These are phyloP conservation scores for Hermetia illucens DNA, from an alignment of 1,140 invertebrate genomes.

Conservation along the genomic window DNA sequence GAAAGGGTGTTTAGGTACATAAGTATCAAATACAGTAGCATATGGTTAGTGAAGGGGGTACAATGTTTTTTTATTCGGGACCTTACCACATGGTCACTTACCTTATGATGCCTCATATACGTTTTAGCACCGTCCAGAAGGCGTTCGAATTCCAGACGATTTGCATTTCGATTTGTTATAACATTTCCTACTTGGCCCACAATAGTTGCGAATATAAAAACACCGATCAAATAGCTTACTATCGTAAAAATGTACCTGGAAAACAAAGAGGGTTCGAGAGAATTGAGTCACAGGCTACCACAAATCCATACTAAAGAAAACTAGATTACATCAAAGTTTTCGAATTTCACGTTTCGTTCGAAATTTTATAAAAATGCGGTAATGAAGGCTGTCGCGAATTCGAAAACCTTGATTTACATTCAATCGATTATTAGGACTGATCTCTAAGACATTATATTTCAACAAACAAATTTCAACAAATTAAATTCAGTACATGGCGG, in stretches of 20 bases:
- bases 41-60: not conserved
- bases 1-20: not conserved
- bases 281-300: too few species aligned
- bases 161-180: conserved; percentile 94
- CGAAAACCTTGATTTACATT: conserved; percentile 43
- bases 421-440: too few species aligned
- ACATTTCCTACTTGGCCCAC: conserved; percentile 96
- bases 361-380: conserved; percentile 1
- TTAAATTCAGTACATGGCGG: conserved; percentile 27
- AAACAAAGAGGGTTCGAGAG: conserved; percentile 1
- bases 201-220: conserved; percentile 97
- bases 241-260: conserved; percentile 91
- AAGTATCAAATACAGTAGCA: not conserved
- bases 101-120: conserved; percentile 93
- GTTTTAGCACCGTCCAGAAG: conserved; percentile 89
- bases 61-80: not conserved
- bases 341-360: conserved; percentile 28
- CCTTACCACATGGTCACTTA: conserved; percentile 13
- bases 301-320: too few species aligned
- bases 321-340: conserved; percentile 41
- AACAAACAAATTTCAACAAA: not conserved
- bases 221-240: conserved; percentile 89
- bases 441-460: too few species aligned
- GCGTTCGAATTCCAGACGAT: conserved; percentile 86
- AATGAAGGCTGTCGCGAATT: conserved; percentile 46